A percentile compares a stretch with the other conserved stretches of the same genome.
Evolutionary conservation across 1,140 invertebrate genomes (phyloP).

Genomic region (Sitobion miscanthi): DNA sequence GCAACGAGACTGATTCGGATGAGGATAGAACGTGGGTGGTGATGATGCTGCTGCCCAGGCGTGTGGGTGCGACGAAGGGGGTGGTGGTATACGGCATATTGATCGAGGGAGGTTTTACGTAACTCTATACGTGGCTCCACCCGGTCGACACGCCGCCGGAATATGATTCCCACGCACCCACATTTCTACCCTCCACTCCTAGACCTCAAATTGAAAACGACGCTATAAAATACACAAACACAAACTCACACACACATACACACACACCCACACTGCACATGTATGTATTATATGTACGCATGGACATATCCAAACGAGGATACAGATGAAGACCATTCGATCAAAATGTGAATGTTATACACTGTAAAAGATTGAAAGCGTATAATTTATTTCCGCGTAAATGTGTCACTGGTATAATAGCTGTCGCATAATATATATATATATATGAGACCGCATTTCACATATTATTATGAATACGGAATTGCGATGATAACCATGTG

Average conservation of each 20-base stretch:
- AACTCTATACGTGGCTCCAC: conserved; percentile 34
- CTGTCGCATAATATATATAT: too few species aligned
- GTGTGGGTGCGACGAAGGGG: neutral
- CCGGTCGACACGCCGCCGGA: conserved; percentile 35
- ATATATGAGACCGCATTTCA: neutral
- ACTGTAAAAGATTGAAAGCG: neutral
- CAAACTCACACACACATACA: neutral
- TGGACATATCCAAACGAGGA: neutral
- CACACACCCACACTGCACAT: neutral
- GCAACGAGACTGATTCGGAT: neutral
- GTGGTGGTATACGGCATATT: conserved; percentile 36
- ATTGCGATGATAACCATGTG: neutral
- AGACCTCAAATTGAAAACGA: neutral
- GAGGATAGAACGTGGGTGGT: neutral
- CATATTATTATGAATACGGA: neutral
- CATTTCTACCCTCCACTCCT: neutral
- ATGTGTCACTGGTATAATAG: neutral
- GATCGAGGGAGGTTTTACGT: conserved; percentile 55
- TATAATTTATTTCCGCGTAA: neutral
- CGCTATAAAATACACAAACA: neutral
- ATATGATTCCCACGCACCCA: conserved; percentile 8
- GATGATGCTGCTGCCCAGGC: conserved; percentile 23
- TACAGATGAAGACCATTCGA: neutral
- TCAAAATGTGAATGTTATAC: neutral
- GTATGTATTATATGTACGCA: neutral